phyloP scores from a whole-genome alignment of 2,888 invertebrate genomes.

The Plutella xylostella region DNA sequence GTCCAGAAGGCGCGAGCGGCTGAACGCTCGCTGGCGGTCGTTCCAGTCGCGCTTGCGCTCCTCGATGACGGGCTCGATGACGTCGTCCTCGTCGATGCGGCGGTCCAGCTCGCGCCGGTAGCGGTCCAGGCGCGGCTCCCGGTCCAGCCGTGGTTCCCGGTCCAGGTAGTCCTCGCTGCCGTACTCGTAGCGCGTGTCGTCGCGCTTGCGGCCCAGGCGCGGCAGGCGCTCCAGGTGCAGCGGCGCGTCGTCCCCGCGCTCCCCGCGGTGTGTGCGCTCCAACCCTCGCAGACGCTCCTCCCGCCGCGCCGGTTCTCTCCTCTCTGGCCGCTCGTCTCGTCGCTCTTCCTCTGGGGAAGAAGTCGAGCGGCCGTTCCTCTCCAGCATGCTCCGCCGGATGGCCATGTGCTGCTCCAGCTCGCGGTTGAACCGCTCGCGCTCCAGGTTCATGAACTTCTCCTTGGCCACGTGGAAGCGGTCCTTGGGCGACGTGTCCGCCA shows the following conservation, averaged over 20 bases:
- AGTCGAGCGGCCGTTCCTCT: constrained; percentile 64
- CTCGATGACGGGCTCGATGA: constrained; percentile 57
- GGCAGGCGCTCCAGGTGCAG: constrained; percentile 57
- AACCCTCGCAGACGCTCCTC: constrained; percentile 6
- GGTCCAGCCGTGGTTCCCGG: constrained; percentile 47
- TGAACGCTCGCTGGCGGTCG: constrained; percentile 56
- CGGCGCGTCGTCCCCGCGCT: constrained; percentile 47
- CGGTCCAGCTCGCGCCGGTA: constrained; percentile 53
- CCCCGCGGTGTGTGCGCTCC: constrained; percentile 9
- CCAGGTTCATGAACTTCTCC: constrained; percentile 85
- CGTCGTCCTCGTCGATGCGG: constrained; percentile 58
- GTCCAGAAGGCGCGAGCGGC: constrained; percentile 55
- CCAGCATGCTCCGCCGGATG: constrained; percentile 60
- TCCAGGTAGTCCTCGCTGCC: constrained; percentile 57
- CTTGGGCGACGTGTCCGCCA: constrained; percentile 71
- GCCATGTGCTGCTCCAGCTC: constrained; percentile 67
- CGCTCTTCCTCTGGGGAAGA: constrained; percentile 66
- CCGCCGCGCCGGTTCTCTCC: constrained; percentile 58
- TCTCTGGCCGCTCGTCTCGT: constrained; percentile 59
- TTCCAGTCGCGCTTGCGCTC: constrained; percentile 54
- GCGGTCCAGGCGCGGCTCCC: constrained; percentile 35
- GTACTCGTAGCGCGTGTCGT: constrained; percentile 53
- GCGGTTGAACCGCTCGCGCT: constrained; percentile 74
- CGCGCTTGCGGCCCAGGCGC: constrained; percentile 54
- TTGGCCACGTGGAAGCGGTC: constrained; percentile 89